phyloP scores from a whole-genome alignment of 2,888 invertebrate genomes.

The Rhimphoctona megacephalus region DNA sequence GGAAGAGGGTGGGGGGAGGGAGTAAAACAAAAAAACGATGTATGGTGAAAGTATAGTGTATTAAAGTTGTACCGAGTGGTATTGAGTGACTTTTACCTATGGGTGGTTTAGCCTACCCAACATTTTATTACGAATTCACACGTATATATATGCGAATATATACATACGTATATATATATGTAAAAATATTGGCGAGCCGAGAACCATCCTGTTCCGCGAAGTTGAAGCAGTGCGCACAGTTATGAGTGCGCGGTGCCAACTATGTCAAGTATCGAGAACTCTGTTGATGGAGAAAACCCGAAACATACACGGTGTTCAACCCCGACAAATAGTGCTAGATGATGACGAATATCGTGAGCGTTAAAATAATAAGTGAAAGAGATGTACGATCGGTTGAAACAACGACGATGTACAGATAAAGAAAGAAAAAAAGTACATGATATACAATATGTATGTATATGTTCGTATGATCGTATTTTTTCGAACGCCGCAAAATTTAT shows the following conservation, averaged over 20 bases:
- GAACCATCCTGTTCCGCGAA: conserved; percentile 47
- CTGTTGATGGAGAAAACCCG: conserved; percentile 59
- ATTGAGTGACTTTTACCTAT: conserved; percentile 45
- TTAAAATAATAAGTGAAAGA: conserved; percentile 30
- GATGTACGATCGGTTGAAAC: conserved; percentile 27
- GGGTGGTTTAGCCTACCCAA: conserved; percentile 19
- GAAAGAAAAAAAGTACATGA: conserved; percentile 1
- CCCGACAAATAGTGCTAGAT: conserved; percentile 19
- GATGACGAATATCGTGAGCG: conserved; percentile 5
- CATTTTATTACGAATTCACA: conserved; percentile 30
- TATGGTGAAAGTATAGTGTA: conserved; percentile 51
- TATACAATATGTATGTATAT: not conserved
- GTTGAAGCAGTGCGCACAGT: conserved; percentile 60
- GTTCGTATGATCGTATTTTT: conserved; percentile 23
- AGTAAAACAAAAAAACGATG: conserved; percentile 15
- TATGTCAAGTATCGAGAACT: conserved; percentile 70
- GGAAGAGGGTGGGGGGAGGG: not conserved
- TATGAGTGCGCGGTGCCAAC: conserved; percentile 70
- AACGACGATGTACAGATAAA: conserved; percentile 18
- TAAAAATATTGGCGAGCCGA: conserved; percentile 32
- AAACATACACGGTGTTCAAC: conserved; percentile 50
- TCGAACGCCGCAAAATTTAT: conserved; percentile 37
- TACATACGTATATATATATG: conserved; percentile 27
- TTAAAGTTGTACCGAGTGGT: conserved; percentile 17
- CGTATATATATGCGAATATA: conserved; percentile 4